Evolutionary conservation across 2,888 invertebrate species (phyloP), one percentile per base, ranked within the genome.

Genomic region (Lottia gigantea): DNA sequence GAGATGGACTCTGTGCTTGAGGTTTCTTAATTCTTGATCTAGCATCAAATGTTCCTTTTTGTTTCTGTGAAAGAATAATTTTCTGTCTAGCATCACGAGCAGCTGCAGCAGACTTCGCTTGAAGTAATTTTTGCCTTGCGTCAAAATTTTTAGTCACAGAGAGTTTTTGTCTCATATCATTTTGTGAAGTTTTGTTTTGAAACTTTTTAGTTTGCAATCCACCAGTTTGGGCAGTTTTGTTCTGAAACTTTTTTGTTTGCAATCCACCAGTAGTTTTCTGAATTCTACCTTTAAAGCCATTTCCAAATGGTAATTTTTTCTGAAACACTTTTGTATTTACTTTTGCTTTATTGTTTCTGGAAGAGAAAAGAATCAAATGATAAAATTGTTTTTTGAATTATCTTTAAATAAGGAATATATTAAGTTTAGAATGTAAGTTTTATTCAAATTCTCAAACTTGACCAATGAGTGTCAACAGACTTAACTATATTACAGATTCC

Each of bases 11-110:
- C 16, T 55, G 63, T 46, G 68, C 70, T 19, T 68, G 66, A 62
- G 75, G 73, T 63, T 75, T 73, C 62, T 77, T 76, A n/a, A 77
- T 62, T 70, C 78, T 73, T 47, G 76, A 73, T 15, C 82, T 73
- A n/a, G 81, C 82, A 79, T 82, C 82, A 71, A 76, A 73, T 12
- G 74, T 76, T 47, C 76, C 78, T 67, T 81, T 79, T 62, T 78
- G 73, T 12, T 73, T 71, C n/a, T 76, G 73, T 2, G 73, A 71
- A 45, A 72, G 71, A 15, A 77, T 70, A 46, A 78, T 77, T 71
- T 77, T 78, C 19, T 72, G 75, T 12, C 78, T 71, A 1, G 78
- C 78, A 68, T 68, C 68, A 25, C 62, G 23, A 0, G 79, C 77
- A 74, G 78, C 79, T 64, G 68, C 66, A 45, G 45, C 46, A n/a